phyloP scores from a whole-genome alignment of 2,113 vertebrate genomes.

The human region DNA sequence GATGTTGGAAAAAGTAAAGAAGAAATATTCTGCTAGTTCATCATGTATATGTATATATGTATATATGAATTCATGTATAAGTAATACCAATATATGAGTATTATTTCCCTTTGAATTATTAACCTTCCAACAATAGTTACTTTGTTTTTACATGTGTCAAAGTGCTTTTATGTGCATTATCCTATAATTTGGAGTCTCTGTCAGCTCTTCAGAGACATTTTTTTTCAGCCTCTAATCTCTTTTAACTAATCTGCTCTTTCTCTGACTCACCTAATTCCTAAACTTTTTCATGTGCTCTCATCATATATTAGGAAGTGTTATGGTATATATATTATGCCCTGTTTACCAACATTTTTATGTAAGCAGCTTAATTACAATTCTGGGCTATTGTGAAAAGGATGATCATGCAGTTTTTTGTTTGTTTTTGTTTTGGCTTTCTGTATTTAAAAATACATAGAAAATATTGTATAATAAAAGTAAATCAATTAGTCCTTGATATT shows the following conservation, averaged over 20 bases:
- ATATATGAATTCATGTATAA: background rate
- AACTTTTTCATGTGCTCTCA: constrained; percentile 16
- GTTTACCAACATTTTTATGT: background rate
- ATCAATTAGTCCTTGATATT: background rate
- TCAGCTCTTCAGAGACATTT: background rate
- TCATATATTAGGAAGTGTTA: background rate
- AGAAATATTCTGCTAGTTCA: background rate
- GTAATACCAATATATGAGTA: background rate
- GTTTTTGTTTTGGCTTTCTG: background rate
- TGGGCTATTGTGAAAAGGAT: background rate
- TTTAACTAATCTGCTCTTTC: background rate
- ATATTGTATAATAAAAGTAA: background rate
- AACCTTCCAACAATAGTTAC: background rate
- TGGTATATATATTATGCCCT: background rate
- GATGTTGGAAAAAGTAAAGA: background rate
- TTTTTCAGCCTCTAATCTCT: constrained; percentile 1
- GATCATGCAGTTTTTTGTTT: background rate
- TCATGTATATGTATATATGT: background rate
- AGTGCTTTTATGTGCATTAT: background rate
- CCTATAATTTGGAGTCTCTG: background rate
- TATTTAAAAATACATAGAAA: background rate
- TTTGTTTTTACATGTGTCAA: background rate
- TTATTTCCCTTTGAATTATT: background rate
- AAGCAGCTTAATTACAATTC: background rate
- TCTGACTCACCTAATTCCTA: constrained; percentile 15